These are phyloP conservation scores for Leptinotarsa undecemlineata DNA, from an alignment of 1,140 invertebrate genomes.

Conservation along the genomic window DNA sequence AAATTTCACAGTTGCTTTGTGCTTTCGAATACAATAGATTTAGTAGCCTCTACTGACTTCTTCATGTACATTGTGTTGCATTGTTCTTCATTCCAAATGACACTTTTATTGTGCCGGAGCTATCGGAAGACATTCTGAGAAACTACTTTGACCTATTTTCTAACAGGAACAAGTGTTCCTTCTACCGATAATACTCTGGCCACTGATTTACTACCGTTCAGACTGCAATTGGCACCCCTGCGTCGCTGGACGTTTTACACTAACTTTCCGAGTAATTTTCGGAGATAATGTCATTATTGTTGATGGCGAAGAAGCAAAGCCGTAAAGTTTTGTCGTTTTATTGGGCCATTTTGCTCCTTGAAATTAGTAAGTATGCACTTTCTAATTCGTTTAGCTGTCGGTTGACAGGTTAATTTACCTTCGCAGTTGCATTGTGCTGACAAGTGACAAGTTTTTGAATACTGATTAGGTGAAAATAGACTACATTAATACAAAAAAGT, in stretches of 20 bases:
- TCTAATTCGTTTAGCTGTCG: background rate
- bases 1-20: too few species aligned
- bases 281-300: conserved; percentile 10
- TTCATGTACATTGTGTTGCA: background rate
- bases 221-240: conserved; percentile 17
- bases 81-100: conserved; percentile 9
- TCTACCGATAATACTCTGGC: conserved; percentile 18
- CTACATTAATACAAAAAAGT: too few species aligned
- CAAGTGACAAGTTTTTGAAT: too few species aligned
- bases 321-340: background rate
- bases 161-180: conserved; percentile 8
- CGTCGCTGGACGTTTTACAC: background rate
- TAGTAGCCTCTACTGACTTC: background rate
- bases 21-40: background rate
- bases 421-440: too few species aligned
- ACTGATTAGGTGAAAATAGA: too few species aligned
- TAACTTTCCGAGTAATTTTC: conserved; percentile 2
- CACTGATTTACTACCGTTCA: conserved; percentile 19
- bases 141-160: conserved; percentile 11
- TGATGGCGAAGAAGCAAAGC: background rate
- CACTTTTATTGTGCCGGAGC: conserved; percentile 12
- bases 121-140: conserved; percentile 1
- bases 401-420: too few species aligned
- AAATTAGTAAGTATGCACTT: background rate
- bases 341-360: background rate